Conservation (phyloP, 2,113 vertebrate genomes). For the Myodes glareolus region DNA sequence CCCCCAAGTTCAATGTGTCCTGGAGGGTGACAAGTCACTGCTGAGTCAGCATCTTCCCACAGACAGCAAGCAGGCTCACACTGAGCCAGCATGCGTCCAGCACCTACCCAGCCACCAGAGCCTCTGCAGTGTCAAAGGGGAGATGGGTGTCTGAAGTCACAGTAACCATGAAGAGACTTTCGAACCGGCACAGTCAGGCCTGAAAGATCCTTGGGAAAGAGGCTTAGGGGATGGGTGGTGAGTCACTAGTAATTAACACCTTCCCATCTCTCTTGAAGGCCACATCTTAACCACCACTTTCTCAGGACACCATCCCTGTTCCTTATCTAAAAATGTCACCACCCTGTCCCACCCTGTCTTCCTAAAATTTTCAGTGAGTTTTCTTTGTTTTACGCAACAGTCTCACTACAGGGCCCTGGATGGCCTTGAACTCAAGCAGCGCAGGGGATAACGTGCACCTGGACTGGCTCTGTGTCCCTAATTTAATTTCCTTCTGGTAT, state of each 20-base stretch:
- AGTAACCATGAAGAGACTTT: background rate
- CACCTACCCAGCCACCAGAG: background rate
- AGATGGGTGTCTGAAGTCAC: background rate
- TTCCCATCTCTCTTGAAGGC: background rate
- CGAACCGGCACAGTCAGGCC: too few relatives aligned
- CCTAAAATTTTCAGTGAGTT: background rate
- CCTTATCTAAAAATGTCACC: background rate
- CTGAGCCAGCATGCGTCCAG: background rate
- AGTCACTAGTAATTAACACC: background rate
- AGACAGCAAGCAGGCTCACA: background rate
- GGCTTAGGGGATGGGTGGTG: fast-evolving
- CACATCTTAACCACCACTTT: background rate
- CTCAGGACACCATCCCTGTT: background rate
- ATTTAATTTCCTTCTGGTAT: background rate
- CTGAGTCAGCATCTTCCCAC: background rate
- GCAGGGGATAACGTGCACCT: too few relatives aligned
- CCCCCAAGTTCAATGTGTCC: background rate
- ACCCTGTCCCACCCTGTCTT: background rate
- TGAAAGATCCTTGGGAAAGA: background rate
- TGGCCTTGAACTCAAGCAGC: background rate
- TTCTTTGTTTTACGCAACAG: background rate
- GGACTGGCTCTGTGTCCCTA: background rate
- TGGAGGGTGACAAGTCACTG: background rate
- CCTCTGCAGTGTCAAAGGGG: background rate
- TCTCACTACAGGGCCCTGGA: background rate